These are phyloP conservation scores for Volucella zonaria DNA, from an alignment of 2,888 invertebrate species.

Conservation along the genomic window DNA sequence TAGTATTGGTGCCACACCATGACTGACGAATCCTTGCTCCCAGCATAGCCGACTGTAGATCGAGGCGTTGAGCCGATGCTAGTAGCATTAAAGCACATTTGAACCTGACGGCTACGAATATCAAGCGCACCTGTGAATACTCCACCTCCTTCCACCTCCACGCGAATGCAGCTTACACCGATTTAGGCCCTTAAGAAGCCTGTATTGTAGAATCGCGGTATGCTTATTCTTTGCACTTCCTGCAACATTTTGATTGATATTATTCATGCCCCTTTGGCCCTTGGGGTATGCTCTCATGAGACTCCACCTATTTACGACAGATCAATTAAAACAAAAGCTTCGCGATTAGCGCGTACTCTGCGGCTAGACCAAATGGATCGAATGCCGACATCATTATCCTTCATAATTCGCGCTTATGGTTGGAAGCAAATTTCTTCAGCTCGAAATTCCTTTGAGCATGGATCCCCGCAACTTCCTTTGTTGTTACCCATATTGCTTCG, in stretches of 20 bases:
- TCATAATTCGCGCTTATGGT: conserved; percentile 74
- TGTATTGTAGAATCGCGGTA: too few species aligned
- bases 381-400: conserved; percentile 70
- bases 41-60: conserved; percentile 54
- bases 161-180: too few species aligned
- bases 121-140: not conserved
- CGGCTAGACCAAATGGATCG: conserved; percentile 36
- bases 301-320: too few species aligned
- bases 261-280: too few species aligned
- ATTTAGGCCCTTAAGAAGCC: too few species aligned
- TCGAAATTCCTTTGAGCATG: conserved; percentile 33
- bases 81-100: conserved; percentile 47
- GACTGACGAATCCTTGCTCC: not conserved
- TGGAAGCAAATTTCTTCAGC: conserved; percentile 40
- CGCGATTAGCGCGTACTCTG: too few species aligned
- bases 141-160: too few species aligned
- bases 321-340: too few species aligned
- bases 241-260: too few species aligned
- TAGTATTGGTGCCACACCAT: too few species aligned
- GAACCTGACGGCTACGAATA: conserved; percentile 32
- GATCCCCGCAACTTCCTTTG: conserved; percentile 10
- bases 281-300: too few species aligned
- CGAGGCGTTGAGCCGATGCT: conserved; percentile 45
- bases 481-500: not conserved
- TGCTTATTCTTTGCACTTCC: too few species aligned